A percentile compares a stretch with the other conserved stretches of the same genome.
Evolutionary conservation across 2,113 vertebrate genomes (phyloP).

Genomic region (Thymallus thymallus): DNA sequence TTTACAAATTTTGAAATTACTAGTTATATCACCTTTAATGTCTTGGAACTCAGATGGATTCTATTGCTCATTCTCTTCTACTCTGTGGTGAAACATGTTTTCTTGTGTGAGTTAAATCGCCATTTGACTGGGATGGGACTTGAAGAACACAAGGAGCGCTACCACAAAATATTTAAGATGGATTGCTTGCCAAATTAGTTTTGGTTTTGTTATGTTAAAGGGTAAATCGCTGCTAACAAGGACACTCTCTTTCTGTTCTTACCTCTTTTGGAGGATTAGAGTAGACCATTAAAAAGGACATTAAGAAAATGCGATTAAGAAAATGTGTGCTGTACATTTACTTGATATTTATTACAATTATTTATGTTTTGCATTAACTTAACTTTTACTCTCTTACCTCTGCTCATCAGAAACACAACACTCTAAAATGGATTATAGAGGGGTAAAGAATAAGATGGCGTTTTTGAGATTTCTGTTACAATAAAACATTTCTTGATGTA

Average conservation of each 20-base stretch:
- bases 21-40: slow-evolving; percentile 62
- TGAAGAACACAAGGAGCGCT: slow-evolving; percentile 37
- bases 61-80: slow-evolving; percentile 48
- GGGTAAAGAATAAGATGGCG: slow-evolving; percentile 73
- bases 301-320: slow-evolving; percentile 64
- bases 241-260: slow-evolving; percentile 53
- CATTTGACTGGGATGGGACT: slow-evolving; percentile 54
- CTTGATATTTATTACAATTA: slow-evolving; percentile 99
- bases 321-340: slow-evolving; percentile 78
- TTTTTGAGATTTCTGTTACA: slow-evolving; percentile 77
- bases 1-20: slow-evolving; percentile 60
- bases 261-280: slow-evolving; percentile 40
- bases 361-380: slow-evolving; percentile 96
- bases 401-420: slow-evolving; percentile 78
- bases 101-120: slow-evolving; percentile 64
- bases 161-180: slow-evolving; percentile 27
- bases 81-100: slow-evolving; percentile 63
- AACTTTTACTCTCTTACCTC: slow-evolving; percentile 85
- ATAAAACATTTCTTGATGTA: slow-evolving; percentile 82
- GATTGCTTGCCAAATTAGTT: slow-evolving; percentile 43
- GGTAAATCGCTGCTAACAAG: slow-evolving; percentile 76
- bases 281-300: slow-evolving; percentile 59
- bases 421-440: slow-evolving; percentile 84
- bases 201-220: slow-evolving; percentile 57
- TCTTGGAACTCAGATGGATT: slow-evolving; percentile 65